Percentiles rank a stretch among this genome's conserved stretches.
These are phyloP conservation scores for Tauraco erythrolophus DNA, from an alignment of 2,113 vertebrate species.

Conservation along the genomic window DNA sequence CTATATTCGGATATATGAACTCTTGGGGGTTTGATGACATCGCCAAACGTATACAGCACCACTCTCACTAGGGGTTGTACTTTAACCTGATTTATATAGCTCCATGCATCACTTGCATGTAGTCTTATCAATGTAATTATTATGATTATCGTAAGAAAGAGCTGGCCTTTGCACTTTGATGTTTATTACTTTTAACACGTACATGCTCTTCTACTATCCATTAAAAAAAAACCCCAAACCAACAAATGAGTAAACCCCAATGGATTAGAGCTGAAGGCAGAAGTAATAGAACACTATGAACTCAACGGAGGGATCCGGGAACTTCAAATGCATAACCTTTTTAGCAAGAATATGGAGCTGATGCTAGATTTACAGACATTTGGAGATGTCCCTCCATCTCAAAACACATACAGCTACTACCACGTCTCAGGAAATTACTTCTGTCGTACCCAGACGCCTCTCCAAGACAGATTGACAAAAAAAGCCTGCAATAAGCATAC, in stretches of 20 bases:
- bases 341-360: neutral
- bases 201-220: conserved; percentile 4
- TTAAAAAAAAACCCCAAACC: too few species aligned
- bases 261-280: neutral
- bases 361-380: neutral
- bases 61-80: conserved; percentile 53
- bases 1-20: conserved; percentile 63
- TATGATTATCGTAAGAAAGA: neutral
- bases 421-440: neutral
- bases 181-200: conserved; percentile 11
- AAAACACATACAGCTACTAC: neutral
- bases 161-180: conserved; percentile 50
- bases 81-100: conserved; percentile 58
- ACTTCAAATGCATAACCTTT: neutral
- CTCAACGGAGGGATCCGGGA: neutral
- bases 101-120: neutral
- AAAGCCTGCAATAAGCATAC: neutral
- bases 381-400: neutral
- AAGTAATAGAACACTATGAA: neutral
- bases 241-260: neutral
- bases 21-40: neutral
- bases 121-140: neutral
- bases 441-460: neutral
- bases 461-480: neutral
- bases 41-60: conserved; percentile 64